Evolutionary conservation across 2,113 vertebrate species (phyloP).

Genomic region (Xenopus borealis): DNA sequence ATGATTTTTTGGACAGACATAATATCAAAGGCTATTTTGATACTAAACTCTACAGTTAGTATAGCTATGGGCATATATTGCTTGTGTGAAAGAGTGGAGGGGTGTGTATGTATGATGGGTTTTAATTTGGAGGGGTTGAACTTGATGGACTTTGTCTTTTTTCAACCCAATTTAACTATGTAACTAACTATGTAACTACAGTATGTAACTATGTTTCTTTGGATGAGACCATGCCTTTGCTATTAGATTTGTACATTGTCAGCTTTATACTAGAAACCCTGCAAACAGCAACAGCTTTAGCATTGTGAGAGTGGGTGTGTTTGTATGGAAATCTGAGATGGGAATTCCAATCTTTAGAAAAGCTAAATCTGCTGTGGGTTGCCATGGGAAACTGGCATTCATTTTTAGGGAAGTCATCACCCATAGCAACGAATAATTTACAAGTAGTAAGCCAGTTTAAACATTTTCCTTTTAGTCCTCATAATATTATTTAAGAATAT

Average conservation of each 20-base stretch:
- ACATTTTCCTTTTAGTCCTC: not conserved
- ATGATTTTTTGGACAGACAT: too few species aligned
- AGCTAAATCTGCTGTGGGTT: constrained; percentile 13
- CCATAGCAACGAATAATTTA: constrained; percentile 30
- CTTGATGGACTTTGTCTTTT: too few species aligned
- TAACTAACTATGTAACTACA: too few species aligned
- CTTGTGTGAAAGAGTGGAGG: too few species aligned
- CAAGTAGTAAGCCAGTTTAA: not conserved
- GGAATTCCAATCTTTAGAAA: constrained; percentile 5
- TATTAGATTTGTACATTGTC: not conserved
- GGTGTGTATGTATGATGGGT: too few species aligned
- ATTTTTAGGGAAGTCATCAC: constrained; percentile 11
- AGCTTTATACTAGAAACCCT: not conserved
- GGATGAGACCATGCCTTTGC: not conserved
- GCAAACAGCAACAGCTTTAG: not conserved
- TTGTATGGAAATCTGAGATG: constrained; percentile 4
- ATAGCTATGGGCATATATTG: too few species aligned
- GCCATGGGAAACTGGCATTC: constrained; percentile 16
- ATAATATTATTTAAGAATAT: not conserved
- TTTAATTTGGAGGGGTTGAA: too few species aligned
- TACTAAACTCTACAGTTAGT: too few species aligned
- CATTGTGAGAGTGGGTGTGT: constrained; percentile 1
- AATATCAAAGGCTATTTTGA: too few species aligned
- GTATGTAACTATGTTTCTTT: not conserved
- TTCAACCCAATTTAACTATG: too few species aligned